phyloP scores from a whole-genome alignment of 2,113 vertebrate genomes.

The Bothrops jararaca region DNA sequence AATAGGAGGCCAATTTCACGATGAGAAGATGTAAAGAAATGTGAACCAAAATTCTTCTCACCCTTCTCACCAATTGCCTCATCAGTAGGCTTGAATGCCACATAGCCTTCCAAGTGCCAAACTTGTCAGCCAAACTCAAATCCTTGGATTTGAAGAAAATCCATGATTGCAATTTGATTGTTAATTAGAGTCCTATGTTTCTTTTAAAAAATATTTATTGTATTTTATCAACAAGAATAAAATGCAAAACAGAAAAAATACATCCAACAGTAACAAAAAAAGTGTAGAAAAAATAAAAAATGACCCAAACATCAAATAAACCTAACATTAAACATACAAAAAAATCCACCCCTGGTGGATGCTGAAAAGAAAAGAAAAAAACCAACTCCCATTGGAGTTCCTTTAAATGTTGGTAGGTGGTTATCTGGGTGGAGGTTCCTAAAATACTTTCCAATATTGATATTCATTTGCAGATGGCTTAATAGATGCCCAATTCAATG shows the following conservation, averaged over 20 bases:
- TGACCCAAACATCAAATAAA: not conserved
- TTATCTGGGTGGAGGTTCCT: not conserved
- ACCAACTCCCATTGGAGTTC: not conserved
- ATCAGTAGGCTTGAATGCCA: not conserved
- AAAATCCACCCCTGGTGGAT: not conserved
- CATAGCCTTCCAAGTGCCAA: not conserved
- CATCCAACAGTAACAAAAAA: not conserved
- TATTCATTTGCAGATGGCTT: not conserved
- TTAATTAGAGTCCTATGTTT: not conserved
- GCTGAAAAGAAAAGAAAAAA: not conserved
- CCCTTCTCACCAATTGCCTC: not conserved
- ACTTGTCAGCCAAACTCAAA: not conserved
- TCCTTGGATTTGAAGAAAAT: not conserved
- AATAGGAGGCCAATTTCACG: not conserved
- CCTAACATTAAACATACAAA: not conserved
- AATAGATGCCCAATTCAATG: not conserved
- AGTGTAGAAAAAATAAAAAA: not conserved
- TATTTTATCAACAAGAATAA: not conserved
- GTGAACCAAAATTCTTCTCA: not conserved
- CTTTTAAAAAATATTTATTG: not conserved
- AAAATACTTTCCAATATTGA: not conserved
- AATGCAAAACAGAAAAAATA: not conserved
- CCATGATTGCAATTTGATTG: not conserved
- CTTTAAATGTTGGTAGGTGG: not conserved
- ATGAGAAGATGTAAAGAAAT: not conserved